Percentiles rank a stretch among this genome's conserved stretches.
These are phyloP conservation scores for Anoplius nigerrimus DNA, from an alignment of 2,888 invertebrate genomes.

Conservation along the genomic window DNA sequence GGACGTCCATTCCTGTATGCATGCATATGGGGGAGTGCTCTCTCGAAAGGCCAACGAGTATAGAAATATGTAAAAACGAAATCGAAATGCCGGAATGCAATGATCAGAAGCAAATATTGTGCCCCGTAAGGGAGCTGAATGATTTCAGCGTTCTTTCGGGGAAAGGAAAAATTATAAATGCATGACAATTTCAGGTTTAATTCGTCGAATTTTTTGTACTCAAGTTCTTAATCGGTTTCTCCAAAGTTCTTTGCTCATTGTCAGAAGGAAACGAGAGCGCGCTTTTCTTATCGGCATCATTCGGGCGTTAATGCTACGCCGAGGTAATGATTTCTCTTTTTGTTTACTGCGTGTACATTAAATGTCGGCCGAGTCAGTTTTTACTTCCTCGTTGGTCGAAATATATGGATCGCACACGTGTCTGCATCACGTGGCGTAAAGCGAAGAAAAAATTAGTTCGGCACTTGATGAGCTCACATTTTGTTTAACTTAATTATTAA, in stretches of 20 bases:
- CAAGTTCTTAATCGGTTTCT: too few relatives aligned
- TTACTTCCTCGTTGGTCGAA: neutral
- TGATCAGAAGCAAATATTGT: too few relatives aligned
- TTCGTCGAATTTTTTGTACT: neutral
- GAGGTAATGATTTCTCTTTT: slow-evolving; percentile 7
- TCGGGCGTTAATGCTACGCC: neutral
- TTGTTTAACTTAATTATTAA: too few relatives aligned
- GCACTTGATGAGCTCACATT: neutral
- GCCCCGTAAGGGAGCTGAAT: too few relatives aligned
- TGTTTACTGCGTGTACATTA: neutral
- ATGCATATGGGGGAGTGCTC: too few relatives aligned
- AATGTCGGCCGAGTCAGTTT: slow-evolving; percentile 1
- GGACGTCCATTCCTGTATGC: too few relatives aligned
- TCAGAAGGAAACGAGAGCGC: neutral
- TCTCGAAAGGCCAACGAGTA: too few relatives aligned
- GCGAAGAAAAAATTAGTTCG: neutral
- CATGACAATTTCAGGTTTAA: neutral
- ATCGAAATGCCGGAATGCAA: too few relatives aligned
- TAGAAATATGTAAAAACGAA: too few relatives aligned
- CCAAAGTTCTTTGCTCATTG: too few relatives aligned
- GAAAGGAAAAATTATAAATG: too few relatives aligned
- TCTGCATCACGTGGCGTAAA: neutral
- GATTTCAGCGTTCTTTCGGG: too few relatives aligned
- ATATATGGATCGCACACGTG: neutral
- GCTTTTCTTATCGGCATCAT: neutral